phyloP scores from a whole-genome alignment of 2,113 vertebrate genomes.

The Oophaga pumilio region DNA sequence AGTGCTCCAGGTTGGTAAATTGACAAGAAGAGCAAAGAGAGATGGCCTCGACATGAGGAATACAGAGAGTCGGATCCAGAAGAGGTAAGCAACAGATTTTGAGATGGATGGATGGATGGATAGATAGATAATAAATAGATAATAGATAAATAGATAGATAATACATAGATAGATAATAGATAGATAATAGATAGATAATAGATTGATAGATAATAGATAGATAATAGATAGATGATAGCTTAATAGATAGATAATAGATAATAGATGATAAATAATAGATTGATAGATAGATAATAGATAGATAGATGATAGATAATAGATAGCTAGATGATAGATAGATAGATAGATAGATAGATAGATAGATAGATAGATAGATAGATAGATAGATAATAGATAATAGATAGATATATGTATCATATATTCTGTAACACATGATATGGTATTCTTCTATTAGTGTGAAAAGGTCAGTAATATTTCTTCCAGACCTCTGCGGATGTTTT shows the following conservation, averaged over 20 bases:
- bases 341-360: no score
- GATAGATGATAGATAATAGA: neutral
- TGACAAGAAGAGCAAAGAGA: no score
- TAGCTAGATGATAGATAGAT: no score
- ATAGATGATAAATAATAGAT: neutral
- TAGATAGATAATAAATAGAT: no score
- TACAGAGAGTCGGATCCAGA: no score
- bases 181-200: neutral
- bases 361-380: no score
- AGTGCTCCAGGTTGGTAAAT: no score
- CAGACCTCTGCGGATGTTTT: neutral
- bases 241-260: neutral
- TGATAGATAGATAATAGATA: neutral
- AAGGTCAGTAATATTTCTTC: constrained; percentile 26
- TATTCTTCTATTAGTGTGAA: neutral
- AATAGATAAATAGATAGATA: no score
- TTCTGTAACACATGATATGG: neutral
- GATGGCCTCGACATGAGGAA: no score
- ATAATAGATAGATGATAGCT: constrained; percentile 7
- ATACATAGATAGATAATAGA: neutral
- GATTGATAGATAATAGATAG: constrained; percentile 4
- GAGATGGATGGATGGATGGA: no score
- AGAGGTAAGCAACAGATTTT: no score
- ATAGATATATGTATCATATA: neutral
- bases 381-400: neutral